These are phyloP conservation scores for Lysandra bellargus DNA, from an alignment of 2,888 invertebrate genomes.

Conservation along the genomic window DNA sequence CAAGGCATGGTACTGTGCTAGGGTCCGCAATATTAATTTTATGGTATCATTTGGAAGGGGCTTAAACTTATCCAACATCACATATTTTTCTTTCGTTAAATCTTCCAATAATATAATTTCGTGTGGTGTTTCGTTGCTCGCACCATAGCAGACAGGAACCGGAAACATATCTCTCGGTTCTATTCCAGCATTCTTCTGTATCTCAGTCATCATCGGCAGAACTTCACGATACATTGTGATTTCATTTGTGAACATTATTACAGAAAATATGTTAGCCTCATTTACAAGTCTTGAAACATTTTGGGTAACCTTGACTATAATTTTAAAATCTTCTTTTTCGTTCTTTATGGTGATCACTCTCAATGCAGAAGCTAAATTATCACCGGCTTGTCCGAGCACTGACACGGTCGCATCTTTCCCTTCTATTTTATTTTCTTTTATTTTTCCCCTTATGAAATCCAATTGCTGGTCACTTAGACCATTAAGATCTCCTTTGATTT, in stretches of 20 bases:
- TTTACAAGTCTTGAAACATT: not conserved
- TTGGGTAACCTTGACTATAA: slow-evolving; percentile 57
- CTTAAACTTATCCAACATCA: slow-evolving; percentile 50
- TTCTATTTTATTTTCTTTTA: slow-evolving; percentile 48
- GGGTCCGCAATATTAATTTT: slow-evolving; percentile 45
- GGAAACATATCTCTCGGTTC: slow-evolving; percentile 47
- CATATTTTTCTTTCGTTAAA: slow-evolving; percentile 46
- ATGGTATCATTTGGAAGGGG: slow-evolving; percentile 48
- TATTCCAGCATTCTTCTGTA: slow-evolving; percentile 49
- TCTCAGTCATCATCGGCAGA: slow-evolving; percentile 48
- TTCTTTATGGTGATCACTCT: slow-evolving; percentile 46
- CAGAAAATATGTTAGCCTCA: not conserved
- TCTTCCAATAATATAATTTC: slow-evolving; percentile 58
- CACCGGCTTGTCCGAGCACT: slow-evolving; percentile 49
- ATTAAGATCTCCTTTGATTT: slow-evolving; percentile 44
- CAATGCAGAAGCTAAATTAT: slow-evolving; percentile 49
- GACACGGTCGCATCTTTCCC: slow-evolving; percentile 46
- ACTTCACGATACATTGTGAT: slow-evolving; percentile 49
- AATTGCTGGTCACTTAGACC: slow-evolving; percentile 46
- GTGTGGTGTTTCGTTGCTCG: slow-evolving; percentile 44
- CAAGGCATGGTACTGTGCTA: slow-evolving; percentile 48
- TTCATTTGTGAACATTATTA: slow-evolving; percentile 50
- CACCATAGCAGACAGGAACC: slow-evolving; percentile 52
- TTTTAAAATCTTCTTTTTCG: slow-evolving; percentile 45
- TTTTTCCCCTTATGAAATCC: slow-evolving; percentile 47